phyloP scores from a whole-genome alignment of 2,888 invertebrate genomes.

The Lasioglossum oenotherae region DNA sequence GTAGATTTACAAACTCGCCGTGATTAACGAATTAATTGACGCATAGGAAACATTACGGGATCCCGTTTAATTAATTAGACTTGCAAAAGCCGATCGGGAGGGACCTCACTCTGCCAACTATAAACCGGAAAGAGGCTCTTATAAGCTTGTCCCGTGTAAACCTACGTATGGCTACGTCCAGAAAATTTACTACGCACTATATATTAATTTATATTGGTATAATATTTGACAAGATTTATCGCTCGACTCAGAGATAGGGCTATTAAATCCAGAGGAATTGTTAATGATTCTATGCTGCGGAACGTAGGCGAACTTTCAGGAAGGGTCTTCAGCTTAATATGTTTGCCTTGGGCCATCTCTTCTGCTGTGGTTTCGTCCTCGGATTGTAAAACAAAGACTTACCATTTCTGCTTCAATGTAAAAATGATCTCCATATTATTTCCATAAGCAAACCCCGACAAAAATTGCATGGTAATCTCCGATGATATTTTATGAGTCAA shows the following conservation, averaged over 20 bases:
- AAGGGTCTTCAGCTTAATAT: constrained; percentile 6
- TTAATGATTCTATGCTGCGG: constrained; percentile 38
- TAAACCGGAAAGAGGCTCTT: constrained; percentile 47
- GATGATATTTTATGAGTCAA: not conserved
- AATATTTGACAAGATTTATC: constrained; percentile 48
- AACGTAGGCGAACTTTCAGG: constrained; percentile 7
- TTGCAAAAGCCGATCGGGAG: constrained; percentile 7
- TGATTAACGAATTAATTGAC: constrained; percentile 33
- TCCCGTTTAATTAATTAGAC: constrained; percentile 47
- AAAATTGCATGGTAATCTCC: not conserved
- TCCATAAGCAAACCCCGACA: not conserved
- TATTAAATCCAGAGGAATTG: constrained; percentile 38
- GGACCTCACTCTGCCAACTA: constrained; percentile 20
- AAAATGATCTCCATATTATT: not conserved
- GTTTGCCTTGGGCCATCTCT: not conserved
- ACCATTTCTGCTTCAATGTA: not conserved
- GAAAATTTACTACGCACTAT: constrained; percentile 53
- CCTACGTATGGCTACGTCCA: constrained; percentile 32
- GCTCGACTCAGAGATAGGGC: constrained; percentile 20
- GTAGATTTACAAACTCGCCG: constrained; percentile 4
- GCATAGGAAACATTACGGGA: constrained; percentile 17
- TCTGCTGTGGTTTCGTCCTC: not conserved
- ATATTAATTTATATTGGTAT: constrained; percentile 52
- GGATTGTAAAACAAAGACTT: not conserved
- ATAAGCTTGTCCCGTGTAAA: constrained; percentile 27